phyloP scores from a whole-genome alignment of 1,140 invertebrate species.

The Trachelipus rathkii region DNA sequence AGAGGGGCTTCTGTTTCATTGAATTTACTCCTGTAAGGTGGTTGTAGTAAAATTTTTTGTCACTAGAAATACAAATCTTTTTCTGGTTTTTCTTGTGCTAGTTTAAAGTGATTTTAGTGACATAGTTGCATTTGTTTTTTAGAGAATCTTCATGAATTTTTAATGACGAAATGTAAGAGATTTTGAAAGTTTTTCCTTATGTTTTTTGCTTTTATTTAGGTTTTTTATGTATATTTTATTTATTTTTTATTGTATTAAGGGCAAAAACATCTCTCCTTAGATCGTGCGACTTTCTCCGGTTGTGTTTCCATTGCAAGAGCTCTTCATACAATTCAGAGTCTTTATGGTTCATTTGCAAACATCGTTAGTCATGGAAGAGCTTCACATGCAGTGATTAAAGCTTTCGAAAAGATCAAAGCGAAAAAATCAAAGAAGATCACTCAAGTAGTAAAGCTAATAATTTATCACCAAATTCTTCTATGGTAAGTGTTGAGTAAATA shows the following conservation, averaged over 20 bases:
- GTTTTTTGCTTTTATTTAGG: too few relatives aligned
- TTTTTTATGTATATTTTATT: too few relatives aligned
- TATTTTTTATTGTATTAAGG: too few relatives aligned
- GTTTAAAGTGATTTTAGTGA: neutral
- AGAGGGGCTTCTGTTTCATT: neutral
- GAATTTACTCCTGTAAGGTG: neutral
- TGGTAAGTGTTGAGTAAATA: too few relatives aligned
- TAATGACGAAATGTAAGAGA: too few relatives aligned
- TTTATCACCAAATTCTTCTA: too few relatives aligned
- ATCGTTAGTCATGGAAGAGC: slow-evolving; percentile 69
- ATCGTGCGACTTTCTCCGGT: slow-evolving; percentile 38
- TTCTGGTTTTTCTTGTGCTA: slow-evolving; percentile 63
- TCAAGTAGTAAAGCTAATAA: neutral
- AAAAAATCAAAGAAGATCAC: neutral
- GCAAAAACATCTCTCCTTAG: too few relatives aligned
- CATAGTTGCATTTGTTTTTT: neutral
- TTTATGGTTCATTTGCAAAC: slow-evolving; percentile 53
- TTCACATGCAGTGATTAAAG: slow-evolving; percentile 58
- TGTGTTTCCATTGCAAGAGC: slow-evolving; percentile 38
- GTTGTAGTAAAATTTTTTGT: slow-evolving; percentile 64
- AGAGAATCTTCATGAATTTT: too few relatives aligned
- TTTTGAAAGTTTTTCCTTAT: too few relatives aligned
- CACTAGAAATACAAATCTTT: slow-evolving; percentile 76
- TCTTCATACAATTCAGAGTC: slow-evolving; percentile 35
- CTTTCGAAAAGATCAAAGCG: slow-evolving; percentile 32